Conservation (phyloP, 2,113 vertebrate species). For the Rhinogobius similis region DNA sequence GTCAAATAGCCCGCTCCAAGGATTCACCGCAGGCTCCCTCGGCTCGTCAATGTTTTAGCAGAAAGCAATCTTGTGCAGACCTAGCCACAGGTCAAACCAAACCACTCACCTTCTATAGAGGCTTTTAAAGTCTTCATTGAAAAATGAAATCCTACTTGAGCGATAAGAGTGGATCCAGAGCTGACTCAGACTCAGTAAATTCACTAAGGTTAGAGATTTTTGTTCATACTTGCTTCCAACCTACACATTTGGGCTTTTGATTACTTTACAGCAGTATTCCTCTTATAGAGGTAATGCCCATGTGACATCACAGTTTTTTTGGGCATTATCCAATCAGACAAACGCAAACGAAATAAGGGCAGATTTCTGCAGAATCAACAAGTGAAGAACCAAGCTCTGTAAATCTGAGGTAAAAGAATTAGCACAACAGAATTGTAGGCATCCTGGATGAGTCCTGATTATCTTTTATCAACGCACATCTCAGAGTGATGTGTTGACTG, state of each 20-base stretch:
- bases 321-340: background rate
- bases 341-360: background rate
- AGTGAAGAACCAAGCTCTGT: background rate
- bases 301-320: background rate
- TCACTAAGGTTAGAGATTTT: constrained; percentile 3
- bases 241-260: background rate
- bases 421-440: constrained; percentile 14
- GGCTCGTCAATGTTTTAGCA: constrained; percentile 70
- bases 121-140: constrained; percentile 67
- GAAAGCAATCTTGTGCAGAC: constrained; percentile 64
- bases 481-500: constrained; percentile 33
- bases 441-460: constrained; percentile 44
- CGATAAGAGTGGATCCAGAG: constrained; percentile 33
- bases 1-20: constrained; percentile 61
- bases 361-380: background rate
- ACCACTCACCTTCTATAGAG: constrained; percentile 62
- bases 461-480: constrained; percentile 45
- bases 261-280: background rate
- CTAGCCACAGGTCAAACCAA: constrained; percentile 68
- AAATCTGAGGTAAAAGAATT: background rate
- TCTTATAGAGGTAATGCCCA: background rate
- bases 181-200: constrained; percentile 30
- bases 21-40: constrained; percentile 55
- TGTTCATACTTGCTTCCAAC: background rate
- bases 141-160: constrained; percentile 49